Base-by-base conservation (phyloP, 2,888 invertebrate species). In the Atethmia centrago region DNA sequence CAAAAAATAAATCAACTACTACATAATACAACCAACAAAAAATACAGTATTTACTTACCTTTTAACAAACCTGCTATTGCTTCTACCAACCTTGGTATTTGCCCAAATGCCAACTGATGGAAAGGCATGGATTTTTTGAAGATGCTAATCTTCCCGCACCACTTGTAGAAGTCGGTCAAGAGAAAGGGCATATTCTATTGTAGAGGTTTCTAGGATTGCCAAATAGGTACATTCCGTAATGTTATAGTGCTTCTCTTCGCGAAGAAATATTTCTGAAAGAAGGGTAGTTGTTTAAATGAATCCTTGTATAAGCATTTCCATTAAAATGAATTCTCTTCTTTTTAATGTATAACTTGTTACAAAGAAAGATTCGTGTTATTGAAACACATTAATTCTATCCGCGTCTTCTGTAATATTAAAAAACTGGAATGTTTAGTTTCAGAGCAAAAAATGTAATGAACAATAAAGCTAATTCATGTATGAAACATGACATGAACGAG, bases 381-480 rank as follows among this genome's bases (percentile, higher is more conserved):
- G n/a, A 56, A 79, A 67, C 63, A 47, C 40, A 83, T 71, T 47
- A 61, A 82, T 59, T 56, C 67, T 47, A 51, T 69, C 47, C 42
- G n/a, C 58, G 8, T 53, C 55, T 83, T 69, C 68, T 28, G 61
- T 45, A 25, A 31, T 58, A 67, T 40, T 51, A 47, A 74, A 82
- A 83, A 82, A 80, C 40, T 66, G 51, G 67, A 79, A 71, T 81
- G 64, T 14, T 61, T 16, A 16, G 58, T 75, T 80, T 71, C n/a
- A 58, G 58, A 68, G 51, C 53, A 67, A 71, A 73, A 40, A 58
- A 64, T 71, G 70, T 81, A 81, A 67, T 63, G 68, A 71, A 80
- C 81, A 72, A 84, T 77, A 70, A 72, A 78, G 58, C 49, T 82
- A 82, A 78, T 82, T 81, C 82, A 74, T 62, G 71, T 83, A 82